phyloP scores from a whole-genome alignment of 1,140 invertebrate genomes.

The Cyphomyrmex costatus region DNA sequence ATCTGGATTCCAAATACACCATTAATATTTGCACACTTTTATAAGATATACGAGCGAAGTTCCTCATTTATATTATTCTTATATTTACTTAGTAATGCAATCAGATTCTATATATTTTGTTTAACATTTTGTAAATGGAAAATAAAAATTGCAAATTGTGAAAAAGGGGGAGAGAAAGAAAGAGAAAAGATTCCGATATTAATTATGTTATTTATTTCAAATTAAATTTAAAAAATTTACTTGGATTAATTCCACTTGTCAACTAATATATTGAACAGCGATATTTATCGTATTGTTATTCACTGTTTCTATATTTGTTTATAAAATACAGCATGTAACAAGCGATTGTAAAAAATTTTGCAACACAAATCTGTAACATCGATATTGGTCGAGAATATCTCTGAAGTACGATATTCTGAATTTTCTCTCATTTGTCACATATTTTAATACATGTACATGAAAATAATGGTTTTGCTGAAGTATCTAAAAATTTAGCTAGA shows the following conservation, averaged over 20 bases:
- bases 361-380: slow-evolving; percentile 18
- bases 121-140: slow-evolving; percentile 7
- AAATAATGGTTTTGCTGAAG: no score
- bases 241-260: neutral
- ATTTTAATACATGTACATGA: slow-evolving; percentile 12
- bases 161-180: neutral
- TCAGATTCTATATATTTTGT: slow-evolving; percentile 2
- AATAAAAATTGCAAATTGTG: neutral
- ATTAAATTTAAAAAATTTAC: neutral
- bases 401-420: slow-evolving; percentile 1
- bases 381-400: slow-evolving; percentile 27
- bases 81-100: slow-evolving; percentile 15
- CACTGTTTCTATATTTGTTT: slow-evolving; percentile 27
- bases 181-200: neutral
- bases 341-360: slow-evolving; percentile 21
- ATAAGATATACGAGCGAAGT: slow-evolving; percentile 1
- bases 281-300: slow-evolving; percentile 20
- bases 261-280: neutral
- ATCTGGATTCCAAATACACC: slow-evolving; percentile 13
- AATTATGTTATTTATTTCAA: slow-evolving; percentile 20
- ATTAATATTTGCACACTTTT: slow-evolving; percentile 31
- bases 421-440: neutral
- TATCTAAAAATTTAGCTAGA: no score
- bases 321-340: neutral
- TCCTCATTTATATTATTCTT: slow-evolving; percentile 29